Evolutionary conservation across 2,113 vertebrate species (phyloP), one percentile per base, ranked within the genome.

Genomic region (Tragulus kanchil): DNA sequence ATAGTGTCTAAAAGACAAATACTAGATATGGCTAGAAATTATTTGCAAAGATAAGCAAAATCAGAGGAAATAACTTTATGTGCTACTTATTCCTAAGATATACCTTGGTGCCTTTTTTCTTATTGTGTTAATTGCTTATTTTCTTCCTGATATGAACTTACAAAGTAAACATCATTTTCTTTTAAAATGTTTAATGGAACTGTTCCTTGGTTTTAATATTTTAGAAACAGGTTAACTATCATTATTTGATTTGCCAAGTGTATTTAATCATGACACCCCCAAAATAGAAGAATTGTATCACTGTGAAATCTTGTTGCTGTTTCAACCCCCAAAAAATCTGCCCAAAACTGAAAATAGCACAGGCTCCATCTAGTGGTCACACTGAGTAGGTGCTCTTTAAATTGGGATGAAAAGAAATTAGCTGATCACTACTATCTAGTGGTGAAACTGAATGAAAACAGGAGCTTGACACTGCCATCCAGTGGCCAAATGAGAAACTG

Each of bases 341-440:
- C 36, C 45, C 50, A 69, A 89, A 95, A 36, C 67, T 89, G 69
- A 95, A 95, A 96, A 92, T 64, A 94, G 48, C 95, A 92, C 89
- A 96, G 52, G 31, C 96, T 65, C 96, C 97, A 97, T 96, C 97
- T 97, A 97, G 93, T 97, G 97, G 93, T 90, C 59, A 95, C 23
- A 84, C 5, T 85, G 86, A 77, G 31, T 52, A 92, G 21, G 9
- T 92, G 84, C 21, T 58, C 54, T 69, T 89, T 90, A 95, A 93
- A 88, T n/a, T 45, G 23, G 6, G 1, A n/a, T 25, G 42, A 56
- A 64, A 25, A 1, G 71, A 88, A 90, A 73, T 2, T 26, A 64
- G 56, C 42, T 50, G 12, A 25, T 81, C 77, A 25, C 45, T 58
- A 48, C 25, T 4, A 1, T 58, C 4, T 36, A 16, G 3, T 8